These are phyloP conservation scores for Remorina albescens DNA, from an alignment of 2,797 vertebrate species.

Conservation along the genomic window DNA sequence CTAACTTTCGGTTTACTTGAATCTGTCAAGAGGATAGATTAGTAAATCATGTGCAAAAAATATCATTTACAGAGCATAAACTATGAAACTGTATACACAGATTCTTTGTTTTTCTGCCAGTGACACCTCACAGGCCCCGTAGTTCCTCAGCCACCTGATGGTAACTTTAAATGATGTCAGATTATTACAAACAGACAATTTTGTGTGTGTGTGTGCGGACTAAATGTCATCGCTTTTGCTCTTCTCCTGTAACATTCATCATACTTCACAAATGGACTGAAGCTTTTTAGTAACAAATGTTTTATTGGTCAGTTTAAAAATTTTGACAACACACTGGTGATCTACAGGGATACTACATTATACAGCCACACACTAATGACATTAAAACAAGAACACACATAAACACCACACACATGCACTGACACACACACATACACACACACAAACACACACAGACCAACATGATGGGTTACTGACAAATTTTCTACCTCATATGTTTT, in stretches of 20 bases:
- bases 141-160: not conserved
- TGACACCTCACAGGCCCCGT: not conserved
- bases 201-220: no score
- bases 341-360: conserved; percentile 67
- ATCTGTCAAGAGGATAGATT: not conserved
- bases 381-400: conserved; percentile 58
- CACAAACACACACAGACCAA: conserved; percentile 31
- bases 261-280: conserved; percentile 1
- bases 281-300: conserved; percentile 70
- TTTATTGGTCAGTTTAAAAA: conserved; percentile 81
- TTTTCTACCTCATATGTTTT: conserved; percentile 51
- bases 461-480: conserved; percentile 48
- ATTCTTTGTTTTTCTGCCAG: not conserved
- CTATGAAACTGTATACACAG: not conserved
- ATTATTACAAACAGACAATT: no score
- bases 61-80: not conserved
- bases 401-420: conserved; percentile 53
- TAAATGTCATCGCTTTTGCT: not conserved
- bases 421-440: conserved; percentile 27
- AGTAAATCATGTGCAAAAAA: not conserved
- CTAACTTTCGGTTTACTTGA: not conserved
- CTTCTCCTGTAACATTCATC: not conserved
- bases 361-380: conserved; percentile 68
- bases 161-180: not conserved
- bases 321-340: conserved; percentile 73